Evolutionary conservation across 2,888 invertebrate genomes (phyloP).

Genomic region (Loripinus fragilis): DNA sequence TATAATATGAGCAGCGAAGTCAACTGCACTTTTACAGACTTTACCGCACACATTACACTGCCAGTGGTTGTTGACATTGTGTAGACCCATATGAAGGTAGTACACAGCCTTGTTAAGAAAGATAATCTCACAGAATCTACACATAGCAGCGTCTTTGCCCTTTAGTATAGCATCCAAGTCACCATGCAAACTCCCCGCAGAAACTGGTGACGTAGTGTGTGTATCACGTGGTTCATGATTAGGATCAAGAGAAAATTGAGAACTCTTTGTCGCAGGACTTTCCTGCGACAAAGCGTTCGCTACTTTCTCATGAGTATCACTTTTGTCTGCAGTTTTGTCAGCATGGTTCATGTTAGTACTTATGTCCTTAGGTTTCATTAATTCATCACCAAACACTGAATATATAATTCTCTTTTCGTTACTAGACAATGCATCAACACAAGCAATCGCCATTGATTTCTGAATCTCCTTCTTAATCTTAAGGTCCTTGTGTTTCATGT

Average conservation of each 20-base stretch:
- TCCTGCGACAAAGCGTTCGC: neutral
- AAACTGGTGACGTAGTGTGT: constrained; percentile 7
- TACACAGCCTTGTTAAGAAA: constrained; percentile 98
- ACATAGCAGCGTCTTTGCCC: constrained; percentile 56
- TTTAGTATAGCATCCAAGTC: neutral
- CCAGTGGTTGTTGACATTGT: constrained; percentile 98
- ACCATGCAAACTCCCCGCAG: neutral
- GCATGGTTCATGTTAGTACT: neutral
- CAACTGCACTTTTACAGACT: constrained; percentile 96
- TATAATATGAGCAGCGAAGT: constrained; percentile 89
- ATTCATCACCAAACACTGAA: constrained; percentile 47
- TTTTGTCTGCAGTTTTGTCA: neutral
- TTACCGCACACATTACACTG: constrained; percentile 99
- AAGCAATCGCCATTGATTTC: constrained; percentile 22
- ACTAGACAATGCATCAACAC: constrained; percentile 42
- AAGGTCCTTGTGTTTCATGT: neutral
- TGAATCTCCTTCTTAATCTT: constrained; percentile 4
- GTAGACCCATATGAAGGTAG: constrained; percentile 98
- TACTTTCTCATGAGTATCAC: neutral
- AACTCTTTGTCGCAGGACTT: neutral
- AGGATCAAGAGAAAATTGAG: too few species aligned
- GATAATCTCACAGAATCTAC: constrained; percentile 92
- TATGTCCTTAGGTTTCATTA: neutral
- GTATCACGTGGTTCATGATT: neutral
- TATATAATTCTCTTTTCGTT: constrained; percentile 56